These are phyloP conservation scores for Strongylocentrotus purpuratus DNA, from an alignment of 35 echinoderm and acorn worm species.

Conservation along the genomic window DNA sequence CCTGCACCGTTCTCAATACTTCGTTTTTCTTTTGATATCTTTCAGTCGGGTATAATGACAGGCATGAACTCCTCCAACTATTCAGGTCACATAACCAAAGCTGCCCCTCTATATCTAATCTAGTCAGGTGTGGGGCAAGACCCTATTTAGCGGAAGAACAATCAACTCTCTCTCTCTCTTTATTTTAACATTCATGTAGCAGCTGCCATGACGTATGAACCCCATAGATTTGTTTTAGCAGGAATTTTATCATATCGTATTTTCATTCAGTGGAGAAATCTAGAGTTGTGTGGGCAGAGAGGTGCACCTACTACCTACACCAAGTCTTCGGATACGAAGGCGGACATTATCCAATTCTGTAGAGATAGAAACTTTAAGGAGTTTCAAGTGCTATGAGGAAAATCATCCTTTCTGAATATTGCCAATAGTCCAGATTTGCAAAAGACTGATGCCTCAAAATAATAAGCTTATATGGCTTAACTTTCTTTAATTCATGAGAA, in stretches of 20 bases:
- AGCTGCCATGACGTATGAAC: background rate
- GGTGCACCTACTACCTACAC: too few relatives aligned
- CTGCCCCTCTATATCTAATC: background rate
- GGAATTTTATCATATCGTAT: background rate
- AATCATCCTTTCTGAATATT: too few relatives aligned
- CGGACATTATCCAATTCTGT: too few relatives aligned
- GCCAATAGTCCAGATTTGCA: too few relatives aligned
- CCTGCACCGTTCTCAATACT: too few relatives aligned
- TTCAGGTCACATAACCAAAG: background rate
- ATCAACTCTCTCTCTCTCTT: background rate
- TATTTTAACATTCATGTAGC: background rate
- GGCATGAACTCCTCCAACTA: background rate
- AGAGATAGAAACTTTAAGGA: too few relatives aligned
- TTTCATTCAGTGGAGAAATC: background rate
- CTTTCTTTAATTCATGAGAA: too few relatives aligned
- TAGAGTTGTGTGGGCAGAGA: background rate
- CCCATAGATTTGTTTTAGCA: background rate
- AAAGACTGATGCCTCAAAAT: too few relatives aligned
- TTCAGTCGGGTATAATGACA: background rate
- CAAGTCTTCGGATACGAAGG: too few relatives aligned
- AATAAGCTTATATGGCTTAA: too few relatives aligned
- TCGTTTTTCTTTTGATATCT: background rate
- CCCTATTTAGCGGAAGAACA: background rate
- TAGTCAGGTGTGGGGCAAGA: background rate
- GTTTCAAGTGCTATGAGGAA: too few relatives aligned